Percentiles rank a stretch among this genome's conserved stretches.
Conservation (phyloP, 2,888 invertebrate genomes). For the Oligia strigilis region DNA sequence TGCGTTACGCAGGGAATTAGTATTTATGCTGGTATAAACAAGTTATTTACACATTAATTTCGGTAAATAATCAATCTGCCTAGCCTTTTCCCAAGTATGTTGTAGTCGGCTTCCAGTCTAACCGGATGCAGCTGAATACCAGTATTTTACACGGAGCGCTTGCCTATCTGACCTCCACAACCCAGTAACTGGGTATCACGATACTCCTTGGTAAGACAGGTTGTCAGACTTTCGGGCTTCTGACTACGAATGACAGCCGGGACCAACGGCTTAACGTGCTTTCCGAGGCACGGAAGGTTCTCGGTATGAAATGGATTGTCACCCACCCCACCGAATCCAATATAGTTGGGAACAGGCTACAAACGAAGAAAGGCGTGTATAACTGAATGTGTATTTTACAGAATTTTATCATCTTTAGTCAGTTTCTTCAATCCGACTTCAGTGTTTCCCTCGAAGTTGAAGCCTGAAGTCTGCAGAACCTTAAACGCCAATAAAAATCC, state of each 20-base stretch:
- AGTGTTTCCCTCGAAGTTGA: neutral
- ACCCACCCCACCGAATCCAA: too few relatives aligned
- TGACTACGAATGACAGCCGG: neutral
- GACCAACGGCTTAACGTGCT: neutral
- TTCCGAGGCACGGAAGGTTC: neutral
- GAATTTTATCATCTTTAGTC: neutral
- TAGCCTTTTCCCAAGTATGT: neutral
- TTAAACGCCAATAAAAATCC: slow-evolving; percentile 45
- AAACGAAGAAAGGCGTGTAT: neutral
- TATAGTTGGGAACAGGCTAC: neutral
- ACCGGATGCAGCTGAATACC: neutral
- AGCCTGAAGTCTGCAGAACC: slow-evolving; percentile 25
- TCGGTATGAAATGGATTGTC: neutral
- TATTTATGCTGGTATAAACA: neutral
- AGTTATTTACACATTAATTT: neutral
- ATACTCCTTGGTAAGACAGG: neutral
- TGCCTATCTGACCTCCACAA: neutral
- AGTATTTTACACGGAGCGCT: too few relatives aligned
- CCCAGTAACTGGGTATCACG: neutral
- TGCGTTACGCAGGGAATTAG: too few relatives aligned
- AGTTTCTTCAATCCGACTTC: neutral
- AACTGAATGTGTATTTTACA: neutral
- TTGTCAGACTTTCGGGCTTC: neutral
- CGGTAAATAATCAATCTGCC: neutral
- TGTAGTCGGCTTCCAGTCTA: neutral